Percentiles rank a stretch among this genome's conserved stretches.
Conservation (phyloP, 2,113 vertebrate species). For the Misgurnus mizolepis region DNA sequence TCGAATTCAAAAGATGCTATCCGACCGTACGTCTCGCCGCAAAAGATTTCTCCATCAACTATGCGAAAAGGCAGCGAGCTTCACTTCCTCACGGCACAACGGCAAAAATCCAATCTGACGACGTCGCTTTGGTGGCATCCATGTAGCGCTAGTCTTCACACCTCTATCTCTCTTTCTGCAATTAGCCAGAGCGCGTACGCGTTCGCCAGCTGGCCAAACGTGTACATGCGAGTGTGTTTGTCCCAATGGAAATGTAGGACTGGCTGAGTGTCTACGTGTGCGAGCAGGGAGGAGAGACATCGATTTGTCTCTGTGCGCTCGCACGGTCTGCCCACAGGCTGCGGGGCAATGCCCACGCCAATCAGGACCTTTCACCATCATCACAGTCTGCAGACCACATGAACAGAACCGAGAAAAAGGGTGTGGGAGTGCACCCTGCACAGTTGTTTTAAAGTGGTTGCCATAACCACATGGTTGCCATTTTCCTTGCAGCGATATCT, state of each 20-base stretch:
- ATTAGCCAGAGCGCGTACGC: conserved; percentile 55
- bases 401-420: conserved; percentile 36
- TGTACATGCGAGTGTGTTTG: conserved; percentile 40
- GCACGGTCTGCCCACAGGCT: conserved; percentile 54
- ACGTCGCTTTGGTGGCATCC: conserved; percentile 48
- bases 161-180: conserved; percentile 46
- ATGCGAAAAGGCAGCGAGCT: conserved; percentile 31
- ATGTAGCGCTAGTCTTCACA: conserved; percentile 52
- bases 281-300: conserved; percentile 49
- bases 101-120: conserved; percentile 43
- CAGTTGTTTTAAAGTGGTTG: conserved; percentile 47
- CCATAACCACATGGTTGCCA: conserved; percentile 48
- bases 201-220: conserved; percentile 54
- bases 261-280: conserved; percentile 40
- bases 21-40: conserved; percentile 27
- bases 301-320: conserved; percentile 50
- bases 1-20: conserved; percentile 31
- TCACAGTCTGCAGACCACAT: conserved; percentile 46
- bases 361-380: conserved; percentile 53
- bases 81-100: conserved; percentile 39
- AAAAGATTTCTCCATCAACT: conserved; percentile 40
- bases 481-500: conserved; percentile 50
- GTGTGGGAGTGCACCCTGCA: conserved; percentile 50
- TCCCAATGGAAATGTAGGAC: conserved; percentile 40
- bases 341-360: conserved; percentile 57